Base-by-base conservation (phyloP, 1,140 invertebrate genomes). In the Eurosta solidaginis region DNA sequence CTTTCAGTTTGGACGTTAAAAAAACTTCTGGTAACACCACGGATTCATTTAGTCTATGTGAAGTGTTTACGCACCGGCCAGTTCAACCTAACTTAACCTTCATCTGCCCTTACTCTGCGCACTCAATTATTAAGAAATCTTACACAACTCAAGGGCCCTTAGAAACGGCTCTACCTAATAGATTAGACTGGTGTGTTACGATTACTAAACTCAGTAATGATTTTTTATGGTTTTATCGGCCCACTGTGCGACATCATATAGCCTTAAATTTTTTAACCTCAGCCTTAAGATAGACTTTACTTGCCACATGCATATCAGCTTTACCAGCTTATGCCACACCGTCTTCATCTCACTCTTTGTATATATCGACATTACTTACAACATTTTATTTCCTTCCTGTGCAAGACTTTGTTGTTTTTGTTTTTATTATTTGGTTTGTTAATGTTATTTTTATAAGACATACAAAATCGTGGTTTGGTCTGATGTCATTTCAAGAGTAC, bases 361-460 rank as follows among this genome's bases (percentile, higher is more conserved):
- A n/a, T n/a, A n/a, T n/a, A n/a, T n/a, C n/a, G n/a, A n/a, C n/a
- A 40, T 40, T 36, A 68, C 59, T 68, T 42, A 40, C n/a, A n/a
- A n/a, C 33, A 68, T 68, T 68, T 68, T 33, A 68, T 40, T 68
- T 40, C n/a, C 59, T 22, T 14, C 4, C 33, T 14, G 9, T 7
- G 33, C 33, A 68, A 22, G 36, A 33, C n/a, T 20, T 14, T 68
- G 59, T 36, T 68, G 59, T 68, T n/a, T 36, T 68, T 40, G 22
- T 17, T 54, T 54, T 27, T 40, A n/a, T 68, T 40, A 9, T 36
- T 68, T 68, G 59, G 59, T 68, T 68, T 68, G 59, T 75, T 75
- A 75, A 75, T 75, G 44, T 75, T 68, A 40, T 33, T 75, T 75
- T 75, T 75, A 75, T 42, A 75, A 75, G 44, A 14, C 74, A 50